Evolutionary conservation across 1,140 invertebrate species (phyloP), one percentile per base, ranked within the genome.

Genomic region (Ceratina australensis): DNA sequence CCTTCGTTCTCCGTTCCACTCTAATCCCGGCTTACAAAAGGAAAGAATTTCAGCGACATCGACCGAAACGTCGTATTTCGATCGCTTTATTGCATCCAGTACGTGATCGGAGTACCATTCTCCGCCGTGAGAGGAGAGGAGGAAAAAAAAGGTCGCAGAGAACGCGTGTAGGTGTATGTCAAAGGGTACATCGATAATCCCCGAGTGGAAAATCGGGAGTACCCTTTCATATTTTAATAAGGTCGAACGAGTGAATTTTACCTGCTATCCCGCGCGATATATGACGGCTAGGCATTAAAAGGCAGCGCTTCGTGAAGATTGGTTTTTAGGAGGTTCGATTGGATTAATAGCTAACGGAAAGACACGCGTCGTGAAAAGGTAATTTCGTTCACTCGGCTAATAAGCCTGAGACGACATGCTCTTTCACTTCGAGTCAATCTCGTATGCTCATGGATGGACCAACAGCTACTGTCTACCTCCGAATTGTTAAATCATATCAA

Each of bases 81-180:
- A 60, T 64, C 63, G 63, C 72, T 63, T 80, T 82, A 83, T 84
- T 80, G 69, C 59, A 64, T 67, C 72, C 72, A 67, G 24, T 59
- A 69, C 72, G 64, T 84, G 81, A 83, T 65, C 42, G 4, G 60
- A 13, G 22, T 84, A 57, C 67, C 12, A 10, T 42, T n/a, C n/a
- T 22, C 42, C 56, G 2, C 13, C 24, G 22, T 50, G 26, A 59
- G 13, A 24, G 56, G 26, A 59, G 13, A 24, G 75, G 28, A 0
- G 0, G 42, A 49, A 49, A 15, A 49, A 47, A 13, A 12, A 24
- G 54, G 49, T 5, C 0, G 33, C 10, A 42, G 52, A 26, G 13
- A 2, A 64, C 18, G 65, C 26, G 13, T 24, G 47, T 72, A 64
- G 24, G 13, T 52, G 28, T 61, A 15, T 66, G 42, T 20, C 3